Evolutionary conservation across 2,888 invertebrate species (phyloP).

Genomic region (Hypena proboscidalis): DNA sequence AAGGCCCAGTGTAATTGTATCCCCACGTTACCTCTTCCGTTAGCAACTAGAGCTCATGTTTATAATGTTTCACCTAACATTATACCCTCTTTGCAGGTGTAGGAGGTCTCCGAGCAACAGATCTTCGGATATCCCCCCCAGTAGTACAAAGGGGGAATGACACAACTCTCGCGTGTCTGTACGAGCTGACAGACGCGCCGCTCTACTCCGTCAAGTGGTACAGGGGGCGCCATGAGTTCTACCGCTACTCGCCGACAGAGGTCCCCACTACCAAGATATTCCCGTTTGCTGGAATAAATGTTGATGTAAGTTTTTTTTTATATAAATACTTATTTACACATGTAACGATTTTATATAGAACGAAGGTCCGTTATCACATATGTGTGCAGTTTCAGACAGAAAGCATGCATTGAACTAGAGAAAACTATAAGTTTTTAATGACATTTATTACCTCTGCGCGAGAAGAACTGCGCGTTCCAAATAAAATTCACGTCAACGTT

Average conservation of each 20-base stretch:
- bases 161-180: slow-evolving; percentile 85
- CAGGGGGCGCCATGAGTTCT: slow-evolving; percentile 88
- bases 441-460: too few species aligned
- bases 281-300: slow-evolving; percentile 87
- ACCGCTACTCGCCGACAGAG: slow-evolving; percentile 87
- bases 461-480: too few species aligned
- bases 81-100: slow-evolving; percentile 53
- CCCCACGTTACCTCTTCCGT: too few species aligned
- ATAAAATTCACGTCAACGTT: too few species aligned
- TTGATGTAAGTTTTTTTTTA: slow-evolving; percentile 84
- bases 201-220: slow-evolving; percentile 90
- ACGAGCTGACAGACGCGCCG: slow-evolving; percentile 88
- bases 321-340: background rate
- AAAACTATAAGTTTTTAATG: too few species aligned
- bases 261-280: slow-evolving; percentile 87
- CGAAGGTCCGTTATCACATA: too few species aligned
- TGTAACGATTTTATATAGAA: too few species aligned
- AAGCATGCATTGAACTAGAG: too few species aligned
- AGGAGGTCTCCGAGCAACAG: slow-evolving; percentile 82
- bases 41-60: too few species aligned
- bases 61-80: background rate
- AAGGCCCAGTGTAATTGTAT: too few species aligned
- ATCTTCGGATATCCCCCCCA: slow-evolving; percentile 85
- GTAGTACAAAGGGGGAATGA: slow-evolving; percentile 87
- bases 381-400: too few species aligned